A percentile compares a stretch with the other conserved stretches of the same genome.
Conservation (phyloP, 2,113 vertebrate genomes). For the Sinocyclocheilus anophthalmus region DNA sequence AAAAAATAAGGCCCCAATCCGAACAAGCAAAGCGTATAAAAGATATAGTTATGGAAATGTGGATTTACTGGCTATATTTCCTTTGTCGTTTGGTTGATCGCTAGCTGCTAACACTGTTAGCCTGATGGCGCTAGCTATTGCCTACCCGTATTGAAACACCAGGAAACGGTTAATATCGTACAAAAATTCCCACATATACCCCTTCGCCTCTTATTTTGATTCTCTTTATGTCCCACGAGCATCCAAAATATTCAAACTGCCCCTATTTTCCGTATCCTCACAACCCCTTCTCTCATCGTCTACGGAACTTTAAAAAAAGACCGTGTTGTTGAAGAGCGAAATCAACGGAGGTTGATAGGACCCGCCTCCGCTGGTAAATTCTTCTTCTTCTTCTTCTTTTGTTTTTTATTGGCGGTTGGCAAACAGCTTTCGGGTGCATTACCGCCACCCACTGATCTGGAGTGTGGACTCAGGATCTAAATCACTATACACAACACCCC, state of each 20-base stretch:
- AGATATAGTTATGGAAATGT: slow-evolving; percentile 26
- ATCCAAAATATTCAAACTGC: slow-evolving; percentile 29
- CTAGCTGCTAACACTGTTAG: slow-evolving; percentile 52
- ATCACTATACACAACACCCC: no score
- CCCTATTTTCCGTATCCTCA: slow-evolving; percentile 52
- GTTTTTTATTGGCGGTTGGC: no score
- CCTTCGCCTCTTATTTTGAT: slow-evolving; percentile 50
- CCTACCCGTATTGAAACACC: slow-evolving; percentile 55
- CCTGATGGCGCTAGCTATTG: slow-evolving; percentile 41
- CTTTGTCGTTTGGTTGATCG: slow-evolving; percentile 55
- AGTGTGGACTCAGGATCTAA: no score
- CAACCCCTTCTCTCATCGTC: slow-evolving; percentile 62
- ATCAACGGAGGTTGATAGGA: slow-evolving; percentile 57
- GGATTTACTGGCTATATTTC: slow-evolving; percentile 49
- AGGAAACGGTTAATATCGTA: slow-evolving; percentile 44
- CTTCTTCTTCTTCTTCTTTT: no score
- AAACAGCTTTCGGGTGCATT: no score
- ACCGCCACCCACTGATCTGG: no score
- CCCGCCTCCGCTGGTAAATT: slow-evolving; percentile 32
- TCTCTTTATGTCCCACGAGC: neutral
- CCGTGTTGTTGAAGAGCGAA: slow-evolving; percentile 60
- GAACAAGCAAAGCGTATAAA: slow-evolving; percentile 23
- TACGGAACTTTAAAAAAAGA: slow-evolving; percentile 72
- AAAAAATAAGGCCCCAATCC: slow-evolving; percentile 43
- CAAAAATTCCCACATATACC: slow-evolving; percentile 9